These are phyloP conservation scores for Epinephelus coioides DNA, from an alignment of 2,797 vertebrate species.

Conservation along the genomic window DNA sequence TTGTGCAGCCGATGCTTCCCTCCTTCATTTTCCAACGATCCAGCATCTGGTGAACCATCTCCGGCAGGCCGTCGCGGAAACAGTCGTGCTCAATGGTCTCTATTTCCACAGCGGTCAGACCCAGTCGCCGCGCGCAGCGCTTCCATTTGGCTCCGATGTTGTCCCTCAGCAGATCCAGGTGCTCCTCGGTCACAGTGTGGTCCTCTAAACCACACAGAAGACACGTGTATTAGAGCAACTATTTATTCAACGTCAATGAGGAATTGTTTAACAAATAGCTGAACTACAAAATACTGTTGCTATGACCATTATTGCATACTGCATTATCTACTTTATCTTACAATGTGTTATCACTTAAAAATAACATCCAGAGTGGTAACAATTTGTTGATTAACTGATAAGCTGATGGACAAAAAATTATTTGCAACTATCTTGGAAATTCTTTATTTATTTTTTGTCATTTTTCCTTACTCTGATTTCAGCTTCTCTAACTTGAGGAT, in stretches of 20 bases:
- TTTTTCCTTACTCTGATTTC: too few species aligned
- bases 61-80: slow-evolving; percentile 91
- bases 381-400: too few species aligned
- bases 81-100: slow-evolving; percentile 94
- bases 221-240: background rate
- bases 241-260: background rate
- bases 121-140: slow-evolving; percentile 89
- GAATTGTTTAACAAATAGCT: background rate
- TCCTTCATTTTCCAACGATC: slow-evolving; percentile 93
- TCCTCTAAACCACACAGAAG: slow-evolving; percentile 64
- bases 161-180: slow-evolving; percentile 90
- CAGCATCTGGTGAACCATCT: slow-evolving; percentile 96
- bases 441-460: too few species aligned
- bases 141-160: slow-evolving; percentile 93
- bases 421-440: too few species aligned
- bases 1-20: slow-evolving; percentile 89
- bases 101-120: slow-evolving; percentile 88
- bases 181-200: slow-evolving; percentile 81
- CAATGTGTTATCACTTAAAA: too few species aligned
- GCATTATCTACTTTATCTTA: too few species aligned
- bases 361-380: too few species aligned
- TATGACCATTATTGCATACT: too few species aligned
- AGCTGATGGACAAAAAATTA: too few species aligned
- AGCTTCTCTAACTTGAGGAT: too few species aligned
- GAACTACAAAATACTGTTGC: background rate